A percentile compares a stretch with the other conserved stretches of the same genome.
phyloP scores from a whole-genome alignment of 2,113 vertebrate genomes.

The chimpanzee (Pan troglodytes) region NHGRI_mPanTro3-v2.1_pri NC_072419.2:23467001-23467500 shows the following conservation, averaged over 20 bases:
- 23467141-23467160: conserved; percentile 77
- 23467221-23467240: conserved; percentile 76
- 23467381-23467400: conserved; percentile 10
- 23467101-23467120: conserved; percentile 72
- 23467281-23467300: conserved; percentile 53
- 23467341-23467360: conserved; percentile 61
- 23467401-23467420: conserved; percentile 21
- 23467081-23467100: conserved; percentile 66
- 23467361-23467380: conserved; percentile 43
- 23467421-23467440: neutral
- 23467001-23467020: neutral
- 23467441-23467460: conserved; percentile 46
- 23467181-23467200: conserved; percentile 73
- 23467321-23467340: conserved; percentile 56
- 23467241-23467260: conserved; percentile 70
- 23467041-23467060: conserved; percentile 11
- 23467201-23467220: conserved; percentile 76
- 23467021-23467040: neutral
- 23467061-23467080: conserved; percentile 39
- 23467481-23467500: neutral
- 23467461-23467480: conserved; percentile 5
- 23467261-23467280: conserved; percentile 35
- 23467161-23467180: conserved; percentile 76
- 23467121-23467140: conserved; percentile 69
- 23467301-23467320: conserved; percentile 61